phyloP scores from a whole-genome alignment of 2,113 vertebrate species.

The Oplegnathus fasciatus region DNA sequence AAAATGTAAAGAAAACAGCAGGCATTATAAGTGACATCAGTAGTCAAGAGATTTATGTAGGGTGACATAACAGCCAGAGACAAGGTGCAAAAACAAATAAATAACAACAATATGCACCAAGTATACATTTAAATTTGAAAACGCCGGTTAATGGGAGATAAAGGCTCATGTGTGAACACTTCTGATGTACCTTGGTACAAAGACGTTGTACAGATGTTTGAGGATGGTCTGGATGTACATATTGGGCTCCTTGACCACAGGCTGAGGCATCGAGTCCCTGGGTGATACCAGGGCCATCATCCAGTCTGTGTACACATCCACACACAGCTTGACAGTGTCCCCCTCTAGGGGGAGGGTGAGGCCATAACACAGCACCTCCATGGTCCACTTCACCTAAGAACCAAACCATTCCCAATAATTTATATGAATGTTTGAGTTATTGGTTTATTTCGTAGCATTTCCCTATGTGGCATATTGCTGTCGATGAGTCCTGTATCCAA shows the following conservation, averaged over 20 bases:
- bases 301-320: constrained; percentile 98
- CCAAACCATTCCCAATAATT: background rate
- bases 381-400: constrained; percentile 96
- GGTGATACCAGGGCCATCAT: constrained; percentile 95
- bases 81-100: background rate
- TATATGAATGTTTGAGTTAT: background rate
- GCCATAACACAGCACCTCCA: constrained; percentile 97
- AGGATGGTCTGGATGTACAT: constrained; percentile 95
- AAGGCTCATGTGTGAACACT: background rate
- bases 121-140: background rate
- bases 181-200: constrained; percentile 90
- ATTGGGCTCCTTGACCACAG: constrained; percentile 94
- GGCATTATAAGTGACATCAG: background rate
- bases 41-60: background rate
- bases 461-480: background rate
- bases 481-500: background rate
- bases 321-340: constrained; percentile 95
- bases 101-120: background rate
- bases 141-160: background rate
- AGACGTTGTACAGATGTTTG: constrained; percentile 96
- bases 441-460: background rate
- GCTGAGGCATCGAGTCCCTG: constrained; percentile 93
- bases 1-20: background rate
- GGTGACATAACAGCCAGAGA: background rate
- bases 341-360: constrained; percentile 94